phyloP scores from a whole-genome alignment of 2,888 invertebrate genomes.

The Drosophila affinis region DNA sequence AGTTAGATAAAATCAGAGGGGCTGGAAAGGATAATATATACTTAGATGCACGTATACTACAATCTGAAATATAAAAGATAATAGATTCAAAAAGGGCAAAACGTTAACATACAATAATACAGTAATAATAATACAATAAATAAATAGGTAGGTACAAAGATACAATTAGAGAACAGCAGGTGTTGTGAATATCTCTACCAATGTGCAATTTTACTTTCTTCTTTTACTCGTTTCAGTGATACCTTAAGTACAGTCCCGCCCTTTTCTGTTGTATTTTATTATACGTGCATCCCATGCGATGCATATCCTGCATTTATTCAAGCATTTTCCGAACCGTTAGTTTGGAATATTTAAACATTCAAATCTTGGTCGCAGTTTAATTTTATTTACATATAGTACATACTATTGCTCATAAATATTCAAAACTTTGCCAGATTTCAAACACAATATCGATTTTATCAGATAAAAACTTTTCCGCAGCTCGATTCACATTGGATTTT shows the following conservation, averaged over 20 bases:
- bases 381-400: neutral
- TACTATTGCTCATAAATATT: neutral
- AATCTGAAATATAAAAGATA: neutral
- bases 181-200: neutral
- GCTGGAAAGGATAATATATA: neutral
- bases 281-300: neutral
- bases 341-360: neutral
- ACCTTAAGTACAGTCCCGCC: neutral
- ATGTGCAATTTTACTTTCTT: neutral
- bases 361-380: neutral
- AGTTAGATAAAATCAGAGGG: slow-evolving; percentile 6
- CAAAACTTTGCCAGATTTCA: neutral
- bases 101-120: too few relatives aligned
- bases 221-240: neutral
- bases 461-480: neutral
- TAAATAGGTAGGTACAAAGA: too few relatives aligned
- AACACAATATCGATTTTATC: neutral
- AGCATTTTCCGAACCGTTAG: neutral
- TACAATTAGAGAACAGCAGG: neutral
- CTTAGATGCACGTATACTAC: slow-evolving; percentile 5
- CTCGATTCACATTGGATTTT: neutral
- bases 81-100: too few relatives aligned
- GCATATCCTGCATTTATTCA: neutral
- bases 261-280: neutral
- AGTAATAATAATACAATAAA: too few relatives aligned